Evolutionary conservation across 2,113 vertebrate species (phyloP), one percentile per base, ranked within the genome.

Genomic region (Ciconia stormi): DNA sequence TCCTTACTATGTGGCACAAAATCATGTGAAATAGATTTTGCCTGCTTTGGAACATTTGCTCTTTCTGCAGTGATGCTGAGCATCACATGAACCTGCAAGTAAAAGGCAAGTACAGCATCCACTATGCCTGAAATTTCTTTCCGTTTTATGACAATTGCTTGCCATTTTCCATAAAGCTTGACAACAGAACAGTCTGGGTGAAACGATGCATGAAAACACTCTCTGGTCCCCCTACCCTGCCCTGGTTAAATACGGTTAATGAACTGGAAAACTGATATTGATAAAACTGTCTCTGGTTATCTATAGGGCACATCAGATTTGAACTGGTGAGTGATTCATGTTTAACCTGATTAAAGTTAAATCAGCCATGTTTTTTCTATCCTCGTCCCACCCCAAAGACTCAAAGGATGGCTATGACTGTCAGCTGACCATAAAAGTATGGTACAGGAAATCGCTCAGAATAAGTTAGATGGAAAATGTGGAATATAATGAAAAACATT

Each of bases 211-310:
- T 94, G 79, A 76, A 96, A 94, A 67, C 0, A 2, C 20, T 66
- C 49, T 86, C 46, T 56, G 4, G 6, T 65, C 32, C 5, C 18
- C 13, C 5, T 66, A 22, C 21, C 58, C 88, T 71, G 18, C 16
- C 36, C 17, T 90, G 30, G 82, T 90, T 96, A 97, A 97, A 92
- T 92, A 86, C 88, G 94, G 47, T 83, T 95, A 97, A 96, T 93
- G 91, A 97, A 94, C 77, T 91, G 93, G 85, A 97, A 98, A 98
- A 96, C 74, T 89, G 56, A 80, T 95, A 96, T 87, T 97, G 95
- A 96, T 96, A 94, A 97, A 97, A 96, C 26, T 90, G 53, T 17
- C 16, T 55, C 47, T 74, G 55, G 18, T 91, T 96, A 96, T 88
- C 71, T 87, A 78, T 63, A 81, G 29, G 61, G 36, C 73, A 80